Conservation (phyloP, 23 tunicate genomes). For the Corella eumyota region DNA sequence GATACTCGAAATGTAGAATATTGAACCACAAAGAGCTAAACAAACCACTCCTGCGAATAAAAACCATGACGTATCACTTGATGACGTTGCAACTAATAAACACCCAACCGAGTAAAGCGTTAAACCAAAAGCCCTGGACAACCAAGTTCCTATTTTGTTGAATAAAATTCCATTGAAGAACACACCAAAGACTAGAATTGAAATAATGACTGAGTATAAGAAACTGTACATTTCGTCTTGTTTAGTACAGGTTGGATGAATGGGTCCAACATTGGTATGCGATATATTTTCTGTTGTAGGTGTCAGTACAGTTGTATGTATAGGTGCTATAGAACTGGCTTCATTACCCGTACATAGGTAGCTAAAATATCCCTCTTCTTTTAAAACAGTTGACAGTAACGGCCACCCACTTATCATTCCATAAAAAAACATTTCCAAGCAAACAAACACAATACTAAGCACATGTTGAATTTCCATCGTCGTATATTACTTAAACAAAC, state of each 20-base stretch:
- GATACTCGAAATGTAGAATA: not conserved
- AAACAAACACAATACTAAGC: no score
- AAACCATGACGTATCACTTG: not conserved
- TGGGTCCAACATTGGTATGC: no score
- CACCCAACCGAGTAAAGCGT: not conserved
- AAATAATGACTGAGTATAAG: not conserved
- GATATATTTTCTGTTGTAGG: no score
- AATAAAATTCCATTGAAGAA: not conserved
- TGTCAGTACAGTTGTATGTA: no score
- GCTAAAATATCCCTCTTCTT: no score
- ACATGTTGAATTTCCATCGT: no score
- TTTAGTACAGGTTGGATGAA: not conserved
- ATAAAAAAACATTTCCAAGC: no score
- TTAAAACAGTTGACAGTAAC: no score
- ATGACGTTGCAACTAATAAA: not conserved
- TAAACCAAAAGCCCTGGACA: not conserved
- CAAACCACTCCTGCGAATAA: slow-evolving; percentile 1
- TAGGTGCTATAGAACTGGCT: no score
- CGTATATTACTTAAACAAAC: no score
- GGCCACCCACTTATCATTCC: no score
- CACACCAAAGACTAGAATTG: not conserved
- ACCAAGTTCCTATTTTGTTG: not conserved
- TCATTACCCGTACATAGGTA: no score
- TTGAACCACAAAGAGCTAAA: not conserved
- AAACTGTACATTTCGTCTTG: not conserved